Base-by-base conservation (phyloP, 2,113 vertebrate species). In the Burhinus bistriatus region DNA sequence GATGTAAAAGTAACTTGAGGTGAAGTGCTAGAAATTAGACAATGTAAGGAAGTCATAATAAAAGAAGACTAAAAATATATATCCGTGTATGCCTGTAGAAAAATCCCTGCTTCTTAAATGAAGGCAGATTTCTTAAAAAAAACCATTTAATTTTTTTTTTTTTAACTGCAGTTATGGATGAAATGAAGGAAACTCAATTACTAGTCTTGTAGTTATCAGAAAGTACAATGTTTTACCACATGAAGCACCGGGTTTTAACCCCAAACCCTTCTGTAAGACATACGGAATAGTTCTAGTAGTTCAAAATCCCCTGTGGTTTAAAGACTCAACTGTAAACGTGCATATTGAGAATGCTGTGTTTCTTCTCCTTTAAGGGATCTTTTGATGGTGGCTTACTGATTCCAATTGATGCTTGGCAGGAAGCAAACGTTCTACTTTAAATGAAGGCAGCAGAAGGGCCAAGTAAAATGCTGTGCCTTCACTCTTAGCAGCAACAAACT, bases 401-500 rank as follows among this genome's bases (percentile, higher is more conserved):
- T 65, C 91, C 84, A 93, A n/a, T 15, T 75, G 64, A 95, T 80
- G 75, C 71, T 15, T 93, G 87, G 93, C 83, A 95, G 93, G 90
- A 93, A 97, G 85, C 86, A 95, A 96, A 96, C 93, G 91, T 85
- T 95, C 93, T 96, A 93, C 79, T 96, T 93, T 59, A 83, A 69
- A 90, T 20, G 88, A 96, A 96, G 96, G 93, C 95, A 96, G 87
- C 71, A 95, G 89, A 96, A 97, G 93, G 90, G 95, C 87, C 69
- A 83, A 95, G 70, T 92, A 89, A 79, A 96, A 95, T 62, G 92
- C 83, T 92, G 72, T 89, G 92, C 93, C 96, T 95, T 89, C 87
- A 83, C 52, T 88, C 89, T 93, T 84, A 98, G 97, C 97, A 97
- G 95, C 96, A 96, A 95, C 89, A 95, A 95, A 96, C 87, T 95